A percentile compares a stretch with the other conserved stretches of the same genome.
phyloP scores from a whole-genome alignment of 2,888 invertebrate species.

The Acheta domesticus region DNA sequence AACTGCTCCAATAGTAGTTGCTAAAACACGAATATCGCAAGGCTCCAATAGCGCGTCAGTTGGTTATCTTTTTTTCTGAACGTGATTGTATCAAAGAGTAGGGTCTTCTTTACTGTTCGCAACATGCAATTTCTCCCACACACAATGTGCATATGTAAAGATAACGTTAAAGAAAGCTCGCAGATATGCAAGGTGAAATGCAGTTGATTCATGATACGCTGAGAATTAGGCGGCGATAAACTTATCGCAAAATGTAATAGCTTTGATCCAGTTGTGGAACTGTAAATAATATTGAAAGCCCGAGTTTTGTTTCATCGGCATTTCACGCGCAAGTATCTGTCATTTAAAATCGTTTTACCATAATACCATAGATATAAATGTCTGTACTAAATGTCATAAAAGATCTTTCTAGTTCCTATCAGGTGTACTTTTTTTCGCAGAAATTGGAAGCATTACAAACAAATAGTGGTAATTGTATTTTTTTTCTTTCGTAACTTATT shows the following conservation, averaged over 20 bases:
- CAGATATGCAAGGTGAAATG: background rate
- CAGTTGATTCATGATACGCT: background rate
- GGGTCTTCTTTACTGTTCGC: background rate
- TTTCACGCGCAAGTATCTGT: background rate
- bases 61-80: background rate
- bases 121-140: background rate
- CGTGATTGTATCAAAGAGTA: background rate
- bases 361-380: conserved; percentile 32
- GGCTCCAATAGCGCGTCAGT: background rate
- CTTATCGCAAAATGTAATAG: background rate
- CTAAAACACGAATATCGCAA: background rate
- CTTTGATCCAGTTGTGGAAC: background rate
- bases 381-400: conserved; percentile 33
- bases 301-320: background rate
- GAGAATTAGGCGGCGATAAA: background rate
- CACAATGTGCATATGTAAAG: conserved; percentile 9
- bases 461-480: conserved; percentile 10
- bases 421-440: conserved; percentile 29
- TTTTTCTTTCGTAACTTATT: conserved; percentile 6
- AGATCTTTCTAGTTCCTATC: conserved; percentile 37
- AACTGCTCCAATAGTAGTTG: background rate
- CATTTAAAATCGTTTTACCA: conserved; percentile 10
- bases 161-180: background rate
- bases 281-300: background rate
- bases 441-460: conserved; percentile 21